Evolutionary conservation across 2,888 invertebrate species (phyloP).

Genomic region (Synanthedon andrenaeformis): DNA sequence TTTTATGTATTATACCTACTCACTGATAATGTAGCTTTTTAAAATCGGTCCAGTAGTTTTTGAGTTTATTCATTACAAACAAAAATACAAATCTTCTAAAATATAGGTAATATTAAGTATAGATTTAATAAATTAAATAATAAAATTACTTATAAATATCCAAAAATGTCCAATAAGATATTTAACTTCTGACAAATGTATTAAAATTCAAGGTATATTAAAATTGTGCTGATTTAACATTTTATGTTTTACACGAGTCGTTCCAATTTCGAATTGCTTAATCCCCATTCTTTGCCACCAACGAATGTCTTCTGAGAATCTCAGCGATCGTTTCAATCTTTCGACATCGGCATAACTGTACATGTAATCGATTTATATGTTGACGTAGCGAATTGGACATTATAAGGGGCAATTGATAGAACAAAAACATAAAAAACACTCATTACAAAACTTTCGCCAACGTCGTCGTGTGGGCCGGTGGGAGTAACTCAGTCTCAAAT

Average conservation of each 20-base stretch:
- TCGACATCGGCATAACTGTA: conserved; percentile 28
- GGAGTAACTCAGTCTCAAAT: conserved; percentile 37
- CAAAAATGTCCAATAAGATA: too few species aligned
- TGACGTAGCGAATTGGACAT: conserved; percentile 12
- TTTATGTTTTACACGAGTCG: background rate
- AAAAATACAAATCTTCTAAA: too few species aligned
- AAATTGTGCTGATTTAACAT: background rate
- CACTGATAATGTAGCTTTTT: too few species aligned
- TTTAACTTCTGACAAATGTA: too few species aligned
- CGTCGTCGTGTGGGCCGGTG: conserved; percentile 27
- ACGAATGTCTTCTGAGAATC: conserved; percentile 13
- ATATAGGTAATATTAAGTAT: too few species aligned
- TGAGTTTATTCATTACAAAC: too few species aligned
- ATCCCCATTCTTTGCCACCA: background rate
- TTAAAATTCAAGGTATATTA: too few species aligned
- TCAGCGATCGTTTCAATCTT: conserved; percentile 26
- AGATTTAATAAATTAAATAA: too few species aligned
- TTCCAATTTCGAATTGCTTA: background rate
- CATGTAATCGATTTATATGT: conserved; percentile 25
- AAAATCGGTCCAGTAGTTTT: too few species aligned
- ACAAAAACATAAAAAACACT: conserved; percentile 29
- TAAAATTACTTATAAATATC: too few species aligned
- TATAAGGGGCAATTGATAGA: conserved; percentile 20
- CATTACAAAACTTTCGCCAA: conserved; percentile 28
- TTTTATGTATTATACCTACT: too few species aligned